Evolutionary conservation across 2,797 vertebrate genomes (phyloP).

Genomic region (Catostomus latipinnis): DNA sequence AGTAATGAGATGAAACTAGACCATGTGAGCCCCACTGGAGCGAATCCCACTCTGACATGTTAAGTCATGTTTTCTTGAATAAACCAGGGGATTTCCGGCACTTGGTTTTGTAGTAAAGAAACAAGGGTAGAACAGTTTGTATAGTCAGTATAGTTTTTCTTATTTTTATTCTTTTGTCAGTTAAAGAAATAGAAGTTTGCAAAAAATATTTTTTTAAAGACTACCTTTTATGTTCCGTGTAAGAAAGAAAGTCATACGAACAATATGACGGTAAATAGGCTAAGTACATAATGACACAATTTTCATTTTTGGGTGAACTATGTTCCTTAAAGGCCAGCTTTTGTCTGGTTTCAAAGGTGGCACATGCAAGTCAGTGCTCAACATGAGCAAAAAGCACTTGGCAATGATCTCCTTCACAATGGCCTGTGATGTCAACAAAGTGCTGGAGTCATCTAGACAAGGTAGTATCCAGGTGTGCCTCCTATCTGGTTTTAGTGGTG

Average conservation of each 20-base stretch:
- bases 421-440: conserved; percentile 32
- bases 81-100: not conserved
- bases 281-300: too few relatives aligned
- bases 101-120: conserved; percentile 6
- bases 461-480: conserved; percentile 13
- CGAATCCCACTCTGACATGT: conserved; percentile 27
- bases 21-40: conserved; percentile 29
- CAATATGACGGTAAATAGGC: too few relatives aligned
- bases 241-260: too few relatives aligned
- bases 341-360: too few relatives aligned
- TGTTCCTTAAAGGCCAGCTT: too few relatives aligned
- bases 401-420: conserved; percentile 4
- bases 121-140: not conserved
- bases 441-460: conserved; percentile 26
- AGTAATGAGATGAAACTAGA: conserved; percentile 47
- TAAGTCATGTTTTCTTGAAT: not conserved
- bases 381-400: not conserved
- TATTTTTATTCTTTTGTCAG: not conserved
- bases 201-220: too few relatives aligned
- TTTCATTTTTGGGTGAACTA: too few relatives aligned
- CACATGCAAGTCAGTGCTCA: too few relatives aligned
- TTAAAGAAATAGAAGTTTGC: not conserved
- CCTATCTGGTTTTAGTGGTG: not conserved
- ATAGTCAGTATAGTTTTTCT: not conserved
- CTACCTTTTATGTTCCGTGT: too few relatives aligned